Conservation (phyloP, 2,113 vertebrate genomes). For the Acrocephalus kingi region DNA sequence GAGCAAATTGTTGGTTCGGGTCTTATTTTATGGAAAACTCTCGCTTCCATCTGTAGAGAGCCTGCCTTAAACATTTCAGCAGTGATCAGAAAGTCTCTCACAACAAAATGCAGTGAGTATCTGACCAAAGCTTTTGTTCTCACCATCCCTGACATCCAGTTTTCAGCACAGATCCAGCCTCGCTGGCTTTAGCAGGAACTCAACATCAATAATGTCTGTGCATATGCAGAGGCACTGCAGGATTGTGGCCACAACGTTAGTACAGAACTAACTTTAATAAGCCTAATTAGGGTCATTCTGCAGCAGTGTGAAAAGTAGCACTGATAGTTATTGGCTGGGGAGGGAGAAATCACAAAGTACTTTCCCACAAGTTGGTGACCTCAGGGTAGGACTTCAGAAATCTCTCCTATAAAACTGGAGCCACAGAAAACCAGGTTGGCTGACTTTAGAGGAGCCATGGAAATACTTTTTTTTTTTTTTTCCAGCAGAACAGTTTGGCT, state of each 20-base stretch:
- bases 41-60: not conserved
- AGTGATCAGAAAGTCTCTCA: not conserved
- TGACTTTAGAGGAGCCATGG: not conserved
- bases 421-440: not conserved
- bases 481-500: not conserved
- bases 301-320: constrained; percentile 33
- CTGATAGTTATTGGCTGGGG: constrained; percentile 1
- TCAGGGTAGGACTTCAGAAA: constrained; percentile 30
- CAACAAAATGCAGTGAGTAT: not conserved
- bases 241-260: not conserved
- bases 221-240: not conserved
- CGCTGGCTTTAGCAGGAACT: not conserved
- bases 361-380: constrained; percentile 25
- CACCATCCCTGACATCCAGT: not conserved
- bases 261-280: constrained; percentile 13
- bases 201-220: not conserved
- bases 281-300: constrained; percentile 24
- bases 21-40: not conserved
- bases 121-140: not conserved
- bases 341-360: not conserved
- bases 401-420: constrained; percentile 23
- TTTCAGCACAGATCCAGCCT: not conserved
- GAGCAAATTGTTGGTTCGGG: not conserved
- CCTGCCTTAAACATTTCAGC: not conserved
- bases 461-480: not conserved